phyloP scores from a whole-genome alignment of 2,113 vertebrate species.

The Apus apus region DNA sequence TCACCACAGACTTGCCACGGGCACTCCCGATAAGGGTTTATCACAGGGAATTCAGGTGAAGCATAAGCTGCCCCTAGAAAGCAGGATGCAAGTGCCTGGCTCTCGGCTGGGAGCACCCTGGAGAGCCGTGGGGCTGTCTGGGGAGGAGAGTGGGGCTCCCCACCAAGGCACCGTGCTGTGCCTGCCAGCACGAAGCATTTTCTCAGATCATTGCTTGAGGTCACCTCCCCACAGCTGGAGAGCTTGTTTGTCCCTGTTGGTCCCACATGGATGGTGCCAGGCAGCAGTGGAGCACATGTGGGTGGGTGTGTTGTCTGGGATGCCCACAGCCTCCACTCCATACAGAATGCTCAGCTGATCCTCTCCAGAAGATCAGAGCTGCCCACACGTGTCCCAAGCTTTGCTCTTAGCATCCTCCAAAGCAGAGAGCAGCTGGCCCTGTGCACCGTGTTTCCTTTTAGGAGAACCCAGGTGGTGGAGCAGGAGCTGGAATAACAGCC shows the following conservation, averaged over 20 bases:
- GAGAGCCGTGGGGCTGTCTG: rapidly evolving
- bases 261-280: too few species aligned
- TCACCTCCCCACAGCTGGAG: not conserved
- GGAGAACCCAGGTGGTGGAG: not conserved
- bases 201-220: not conserved
- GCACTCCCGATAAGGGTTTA: slow-evolving; percentile 63
- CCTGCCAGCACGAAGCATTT: too few species aligned
- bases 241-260: too few species aligned
- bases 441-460: not conserved
- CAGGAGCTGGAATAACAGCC: not conserved
- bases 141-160: not conserved
- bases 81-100: not conserved
- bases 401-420: not conserved
- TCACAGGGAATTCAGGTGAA: slow-evolving; percentile 61
- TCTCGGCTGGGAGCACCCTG: rapidly evolving
- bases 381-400: not conserved
- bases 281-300: rapidly evolving
- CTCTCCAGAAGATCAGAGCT: not conserved
- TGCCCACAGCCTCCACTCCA: too few species aligned
- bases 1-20: slow-evolving; percentile 51
- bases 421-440: not conserved
- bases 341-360: not conserved
- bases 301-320: not conserved
- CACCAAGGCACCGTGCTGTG: too few species aligned
- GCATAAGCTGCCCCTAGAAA: not conserved